phyloP scores from a whole-genome alignment of 2,888 invertebrate genomes.

The Erannis defoliaria region DNA sequence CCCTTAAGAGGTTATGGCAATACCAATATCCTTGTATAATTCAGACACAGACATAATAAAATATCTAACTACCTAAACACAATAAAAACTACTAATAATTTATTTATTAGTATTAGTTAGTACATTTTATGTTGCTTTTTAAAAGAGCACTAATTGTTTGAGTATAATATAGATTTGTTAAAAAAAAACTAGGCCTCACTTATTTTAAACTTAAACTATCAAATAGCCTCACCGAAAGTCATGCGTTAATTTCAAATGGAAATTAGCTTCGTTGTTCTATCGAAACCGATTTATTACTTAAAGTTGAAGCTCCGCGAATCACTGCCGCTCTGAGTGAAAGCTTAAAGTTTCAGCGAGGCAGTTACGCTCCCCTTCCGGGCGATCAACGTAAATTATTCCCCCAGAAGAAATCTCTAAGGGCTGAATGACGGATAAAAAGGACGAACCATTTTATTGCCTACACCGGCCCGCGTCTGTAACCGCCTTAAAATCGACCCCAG shows the following conservation, averaged over 20 bases:
- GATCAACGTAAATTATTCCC: slow-evolving; percentile 86
- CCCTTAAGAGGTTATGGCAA: too few species aligned
- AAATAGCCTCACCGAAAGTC: slow-evolving; percentile 24
- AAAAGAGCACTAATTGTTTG: too few species aligned
- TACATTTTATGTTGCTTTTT: too few species aligned
- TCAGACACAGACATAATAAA: too few species aligned
- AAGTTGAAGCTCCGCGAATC: slow-evolving; percentile 81
- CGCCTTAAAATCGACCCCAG: slow-evolving; percentile 78
- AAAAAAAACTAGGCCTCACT: not conserved
- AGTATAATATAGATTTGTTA: too few species aligned
- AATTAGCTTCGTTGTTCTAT: slow-evolving; percentile 65
- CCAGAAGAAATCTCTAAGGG: slow-evolving; percentile 85
- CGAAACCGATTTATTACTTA: slow-evolving; percentile 79
- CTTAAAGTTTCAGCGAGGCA: slow-evolving; percentile 86
- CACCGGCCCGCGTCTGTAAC: slow-evolving; percentile 75
- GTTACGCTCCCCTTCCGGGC: slow-evolving; percentile 83
- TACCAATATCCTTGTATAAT: too few species aligned
- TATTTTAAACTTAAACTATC: not conserved
- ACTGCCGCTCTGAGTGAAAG: slow-evolving; percentile 81
- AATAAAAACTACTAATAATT: too few species aligned
- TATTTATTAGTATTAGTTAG: too few species aligned
- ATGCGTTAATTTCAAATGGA: slow-evolving; percentile 55
- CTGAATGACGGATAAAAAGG: slow-evolving; percentile 86
- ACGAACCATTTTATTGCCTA: slow-evolving; percentile 82
- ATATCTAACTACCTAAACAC: too few species aligned